Conservation (phyloP, 1,140 invertebrate genomes). For the Campoletis sonorensis region DNA sequence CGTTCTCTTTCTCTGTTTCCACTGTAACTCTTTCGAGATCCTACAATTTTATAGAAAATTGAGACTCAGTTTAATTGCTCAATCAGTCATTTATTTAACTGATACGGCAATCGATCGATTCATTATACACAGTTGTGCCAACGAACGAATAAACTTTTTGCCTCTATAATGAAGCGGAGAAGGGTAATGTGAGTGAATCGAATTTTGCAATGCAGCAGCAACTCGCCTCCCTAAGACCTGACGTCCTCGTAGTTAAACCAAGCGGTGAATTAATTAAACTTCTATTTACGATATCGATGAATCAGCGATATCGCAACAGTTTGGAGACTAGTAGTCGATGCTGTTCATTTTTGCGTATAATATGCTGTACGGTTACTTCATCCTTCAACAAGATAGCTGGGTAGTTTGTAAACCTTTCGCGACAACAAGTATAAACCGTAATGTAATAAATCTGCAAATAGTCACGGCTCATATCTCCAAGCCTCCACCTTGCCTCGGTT, state of each 20-base stretch:
- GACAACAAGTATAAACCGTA: conserved; percentile 41
- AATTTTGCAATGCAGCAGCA: conserved; percentile 28
- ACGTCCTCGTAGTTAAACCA: conserved; percentile 69
- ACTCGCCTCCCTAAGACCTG: conserved; percentile 65
- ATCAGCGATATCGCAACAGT: conserved; percentile 69
- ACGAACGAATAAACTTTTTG: conserved; percentile 37
- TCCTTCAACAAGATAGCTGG: conserved; percentile 52
- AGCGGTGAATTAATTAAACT: conserved; percentile 76
- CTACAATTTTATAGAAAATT: conserved; percentile 17
- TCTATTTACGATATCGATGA: conserved; percentile 75
- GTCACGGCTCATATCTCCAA: conserved; percentile 35
- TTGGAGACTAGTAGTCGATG: conserved; percentile 22
- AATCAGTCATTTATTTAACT: conserved; percentile 5
- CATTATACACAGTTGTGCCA: conserved; percentile 18
- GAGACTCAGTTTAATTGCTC: conserved; percentile 26
- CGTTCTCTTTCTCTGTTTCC: background rate
- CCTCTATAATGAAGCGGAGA: conserved; percentile 28
- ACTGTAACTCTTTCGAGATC: background rate
- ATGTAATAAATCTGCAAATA: conserved; percentile 71
- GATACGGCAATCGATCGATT: background rate
- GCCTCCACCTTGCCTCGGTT: conserved; percentile 26
- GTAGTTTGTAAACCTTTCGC: conserved; percentile 31
- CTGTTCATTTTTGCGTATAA: conserved; percentile 14
- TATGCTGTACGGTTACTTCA: conserved; percentile 54
- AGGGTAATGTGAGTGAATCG: conserved; percentile 22